A percentile compares a stretch with the other conserved stretches of the same genome.
These are phyloP conservation scores for Leptosomus discolor DNA, from an alignment of 2,113 vertebrate species.

Conservation along the genomic window DNA sequence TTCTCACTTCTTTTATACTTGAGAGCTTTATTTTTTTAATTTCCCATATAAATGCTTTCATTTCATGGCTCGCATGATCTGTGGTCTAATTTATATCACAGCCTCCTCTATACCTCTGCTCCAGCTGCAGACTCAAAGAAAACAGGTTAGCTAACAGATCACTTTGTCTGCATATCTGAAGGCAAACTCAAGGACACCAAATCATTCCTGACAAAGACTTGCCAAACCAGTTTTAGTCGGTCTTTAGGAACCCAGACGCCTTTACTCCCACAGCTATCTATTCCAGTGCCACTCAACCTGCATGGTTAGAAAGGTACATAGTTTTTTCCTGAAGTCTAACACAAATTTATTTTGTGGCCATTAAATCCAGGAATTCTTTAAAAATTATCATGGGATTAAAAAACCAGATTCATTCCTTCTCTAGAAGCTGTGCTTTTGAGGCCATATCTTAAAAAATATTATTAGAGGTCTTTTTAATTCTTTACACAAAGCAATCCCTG, in stretches of 20 bases:
- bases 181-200: neutral
- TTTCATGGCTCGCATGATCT: neutral
- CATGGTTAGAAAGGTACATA: neutral
- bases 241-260: neutral
- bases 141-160: neutral
- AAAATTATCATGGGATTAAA: neutral
- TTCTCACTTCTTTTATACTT: neutral
- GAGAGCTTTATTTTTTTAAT: neutral
- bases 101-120: neutral
- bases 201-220: neutral
- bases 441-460: neutral
- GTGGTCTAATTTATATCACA: neutral
- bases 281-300: neutral
- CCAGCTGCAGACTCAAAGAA: neutral
- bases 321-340: neutral
- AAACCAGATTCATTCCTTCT: neutral
- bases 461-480: neutral
- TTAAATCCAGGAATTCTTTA: neutral
- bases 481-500: neutral
- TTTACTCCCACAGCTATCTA: neutral
- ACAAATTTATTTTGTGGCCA: neutral
- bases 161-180: neutral
- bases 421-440: neutral
- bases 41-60: neutral
- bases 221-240: neutral